Evolutionary conservation across 30 jellyfish, hydroid and myxozoan genomes (phyloP), one percentile per base, ranked within the genome.

Genomic region (Phacellophora camtschatica): DNA sequence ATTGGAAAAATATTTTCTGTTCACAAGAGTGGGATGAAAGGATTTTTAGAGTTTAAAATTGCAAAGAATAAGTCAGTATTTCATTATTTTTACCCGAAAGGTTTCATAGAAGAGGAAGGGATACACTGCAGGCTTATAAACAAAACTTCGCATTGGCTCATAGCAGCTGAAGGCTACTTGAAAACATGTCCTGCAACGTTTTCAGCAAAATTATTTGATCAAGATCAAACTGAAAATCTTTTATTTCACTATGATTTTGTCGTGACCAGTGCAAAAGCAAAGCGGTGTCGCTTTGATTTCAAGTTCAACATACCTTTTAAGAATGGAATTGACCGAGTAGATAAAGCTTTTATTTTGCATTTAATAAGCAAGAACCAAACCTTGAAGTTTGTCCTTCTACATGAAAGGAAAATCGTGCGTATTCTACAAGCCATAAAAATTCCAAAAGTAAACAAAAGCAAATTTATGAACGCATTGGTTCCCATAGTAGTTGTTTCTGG

Each of bases 151-250:
- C 36, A 64, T 43, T 65, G 81, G 83, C 42, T 71, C 11, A 41
- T 65, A 4, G 63, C 41, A 1, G 77, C 66, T 11, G 61, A 31
- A 65, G 91, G 91, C 13, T 25, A 33, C 16, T 71, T 80, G 13
- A 62, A 35, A 0, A 64, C 91, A 36, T 80, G 91, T 51, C 91
- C 91, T 29, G 91, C 77, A 27, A 64, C 79, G 36, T 41, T 80
- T 18, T 24, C 91, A 11, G 91, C 69, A 45, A 80, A 66, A 41
- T 31, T 80, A 25, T 80, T 59, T 24, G 84, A 80, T 18, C 84
- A 49, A 39, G 91, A 63, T 19, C 50, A 37, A 20, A 50, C 71
- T 3, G 41, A 65, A 0, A 41, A 20, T 11, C 36, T 80, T 7
- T 0, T 80, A 16, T 70, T 39, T 65, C 75, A 64, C 36, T 34